Evolutionary conservation across 2,797 vertebrate genomes (phyloP).

Genomic region (Meda fulgida): DNA sequence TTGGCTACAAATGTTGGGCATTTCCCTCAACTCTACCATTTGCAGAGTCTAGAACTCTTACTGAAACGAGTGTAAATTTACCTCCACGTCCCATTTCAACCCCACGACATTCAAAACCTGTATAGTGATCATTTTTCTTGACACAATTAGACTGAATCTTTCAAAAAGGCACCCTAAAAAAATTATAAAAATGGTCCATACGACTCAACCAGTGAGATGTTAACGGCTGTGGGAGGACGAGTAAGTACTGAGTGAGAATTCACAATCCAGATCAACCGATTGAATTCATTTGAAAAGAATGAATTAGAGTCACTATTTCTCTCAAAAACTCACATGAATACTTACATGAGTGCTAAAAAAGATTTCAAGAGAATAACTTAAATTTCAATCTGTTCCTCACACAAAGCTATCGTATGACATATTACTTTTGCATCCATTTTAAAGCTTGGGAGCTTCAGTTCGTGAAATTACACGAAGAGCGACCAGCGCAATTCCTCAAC

Average conservation of each 20-base stretch:
- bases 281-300: neutral
- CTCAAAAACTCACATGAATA: neutral
- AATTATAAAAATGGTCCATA: neutral
- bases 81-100: neutral
- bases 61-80: neutral
- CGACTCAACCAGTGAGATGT: neutral
- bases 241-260: neutral
- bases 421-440: neutral
- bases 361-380: neutral
- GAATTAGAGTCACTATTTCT: neutral
- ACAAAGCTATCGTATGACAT: neutral
- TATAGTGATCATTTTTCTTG: neutral
- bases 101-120: neutral
- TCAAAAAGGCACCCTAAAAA: neutral
- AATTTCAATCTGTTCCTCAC: neutral
- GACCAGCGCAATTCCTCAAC: neutral
- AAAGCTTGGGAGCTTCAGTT: neutral
- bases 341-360: neutral
- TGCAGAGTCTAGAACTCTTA: neutral
- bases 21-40: neutral
- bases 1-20: neutral
- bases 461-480: neutral
- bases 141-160: neutral
- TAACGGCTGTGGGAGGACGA: too few relatives aligned
- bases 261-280: neutral